Evolutionary conservation across 2,888 invertebrate species (phyloP).

Genomic region (Nomada hirtipes): DNA sequence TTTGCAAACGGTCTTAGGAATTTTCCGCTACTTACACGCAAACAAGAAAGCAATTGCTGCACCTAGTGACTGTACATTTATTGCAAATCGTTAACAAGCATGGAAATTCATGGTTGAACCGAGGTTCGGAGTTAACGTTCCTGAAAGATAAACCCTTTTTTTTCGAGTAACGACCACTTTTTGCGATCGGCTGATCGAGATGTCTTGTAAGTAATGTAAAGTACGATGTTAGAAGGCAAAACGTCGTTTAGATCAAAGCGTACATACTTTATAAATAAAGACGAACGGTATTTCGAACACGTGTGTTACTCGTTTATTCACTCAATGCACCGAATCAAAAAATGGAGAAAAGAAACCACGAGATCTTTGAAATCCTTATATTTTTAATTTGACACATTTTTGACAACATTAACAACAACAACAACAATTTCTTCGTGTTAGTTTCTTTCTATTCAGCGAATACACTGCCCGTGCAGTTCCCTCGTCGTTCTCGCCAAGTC

Average conservation of each 20-base stretch:
- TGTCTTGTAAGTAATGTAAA: slow-evolving; percentile 70
- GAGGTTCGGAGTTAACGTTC: slow-evolving; percentile 10
- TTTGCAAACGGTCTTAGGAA: slow-evolving; percentile 46
- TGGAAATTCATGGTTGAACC: slow-evolving; percentile 17
- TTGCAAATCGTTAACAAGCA: slow-evolving; percentile 23
- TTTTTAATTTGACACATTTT: slow-evolving; percentile 83
- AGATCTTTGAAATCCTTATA: slow-evolving; percentile 80
- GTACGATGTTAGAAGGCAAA: slow-evolving; percentile 51
- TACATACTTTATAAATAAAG: slow-evolving; percentile 68
- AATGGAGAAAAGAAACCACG: slow-evolving; percentile 20
- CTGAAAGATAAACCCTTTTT: slow-evolving; percentile 16
- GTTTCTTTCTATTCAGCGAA: slow-evolving; percentile 65
- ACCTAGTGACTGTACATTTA: slow-evolving; percentile 34
- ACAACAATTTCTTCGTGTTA: slow-evolving; percentile 68
- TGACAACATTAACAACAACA: slow-evolving; percentile 81
- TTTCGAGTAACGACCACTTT: slow-evolving; percentile 19
- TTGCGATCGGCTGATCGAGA: slow-evolving; percentile 34
- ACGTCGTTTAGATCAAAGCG: slow-evolving; percentile 14
- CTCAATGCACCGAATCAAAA: neutral
- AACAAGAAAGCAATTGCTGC: slow-evolving; percentile 42
- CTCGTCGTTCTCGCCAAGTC: slow-evolving; percentile 28
- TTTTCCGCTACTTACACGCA: slow-evolving; percentile 44
- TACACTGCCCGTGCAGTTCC: slow-evolving; percentile 54
- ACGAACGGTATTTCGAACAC: slow-evolving; percentile 50
- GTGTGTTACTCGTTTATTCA: slow-evolving; percentile 8